Evolutionary conservation across 1,140 invertebrate genomes (phyloP).

Genomic region (Caenorhabditis tropicalis): DNA sequence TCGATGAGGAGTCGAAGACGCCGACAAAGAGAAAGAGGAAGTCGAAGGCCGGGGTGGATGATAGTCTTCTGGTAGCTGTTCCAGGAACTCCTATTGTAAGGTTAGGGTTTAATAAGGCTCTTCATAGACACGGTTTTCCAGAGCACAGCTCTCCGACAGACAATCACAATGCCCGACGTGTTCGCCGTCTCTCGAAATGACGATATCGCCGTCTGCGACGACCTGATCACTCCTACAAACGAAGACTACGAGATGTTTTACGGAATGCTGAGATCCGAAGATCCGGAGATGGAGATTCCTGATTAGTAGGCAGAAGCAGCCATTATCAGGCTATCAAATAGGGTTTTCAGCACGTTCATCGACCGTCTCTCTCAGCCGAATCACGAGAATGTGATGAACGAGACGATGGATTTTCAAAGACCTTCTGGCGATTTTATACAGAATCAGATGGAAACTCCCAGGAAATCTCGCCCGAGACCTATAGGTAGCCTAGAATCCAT

Average conservation of each 20-base stretch:
- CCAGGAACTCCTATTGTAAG: not conserved
- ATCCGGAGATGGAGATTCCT: not conserved
- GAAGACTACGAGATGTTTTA: too few species aligned
- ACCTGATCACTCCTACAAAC: too few species aligned
- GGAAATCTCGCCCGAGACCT: not conserved
- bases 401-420: not conserved
- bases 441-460: not conserved
- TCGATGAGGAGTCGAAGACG: not conserved
- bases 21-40: not conserved
- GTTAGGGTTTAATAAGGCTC: too few species aligned
- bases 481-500: not conserved
- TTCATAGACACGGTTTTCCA: not conserved
- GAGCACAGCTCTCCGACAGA: not conserved
- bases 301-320: not conserved
- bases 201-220: too few species aligned
- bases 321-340: not conserved
- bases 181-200: not conserved
- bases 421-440: not conserved
- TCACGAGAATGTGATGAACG: too few species aligned
- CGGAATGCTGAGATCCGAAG: not conserved
- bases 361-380: not conserved
- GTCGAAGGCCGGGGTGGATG: not conserved
- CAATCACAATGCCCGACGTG: slow-evolving; percentile 4
- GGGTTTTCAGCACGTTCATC: not conserved
- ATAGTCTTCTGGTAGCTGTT: not conserved